Conservation (phyloP, 2,888 invertebrate genomes). For the Hyposoter didymator region DNA sequence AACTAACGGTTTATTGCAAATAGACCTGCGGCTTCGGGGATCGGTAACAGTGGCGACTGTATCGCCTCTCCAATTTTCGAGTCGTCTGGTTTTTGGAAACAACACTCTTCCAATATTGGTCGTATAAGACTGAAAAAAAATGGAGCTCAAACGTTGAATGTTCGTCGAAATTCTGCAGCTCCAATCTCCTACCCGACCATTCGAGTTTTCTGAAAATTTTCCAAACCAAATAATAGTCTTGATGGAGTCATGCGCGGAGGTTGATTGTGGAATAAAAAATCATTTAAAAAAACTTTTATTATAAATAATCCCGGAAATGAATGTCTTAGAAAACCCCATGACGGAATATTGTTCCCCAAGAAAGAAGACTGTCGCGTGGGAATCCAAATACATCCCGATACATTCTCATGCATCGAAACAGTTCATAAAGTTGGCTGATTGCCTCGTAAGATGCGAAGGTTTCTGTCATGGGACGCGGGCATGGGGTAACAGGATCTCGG, state of each 20-base stretch:
- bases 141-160: not conserved
- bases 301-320: too few species aligned
- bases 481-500: constrained; percentile 44
- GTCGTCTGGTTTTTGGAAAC: constrained; percentile 40
- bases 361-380: too few species aligned
- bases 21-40: constrained; percentile 64
- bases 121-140: not conserved
- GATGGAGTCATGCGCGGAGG: not conserved
- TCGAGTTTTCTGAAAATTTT: not conserved
- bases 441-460: not conserved
- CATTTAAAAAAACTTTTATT: too few species aligned
- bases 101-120: not conserved
- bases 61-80: constrained; percentile 61
- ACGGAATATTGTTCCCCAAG: too few species aligned
- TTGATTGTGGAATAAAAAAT: not conserved
- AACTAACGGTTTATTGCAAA: constrained; percentile 66
- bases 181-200: not conserved
- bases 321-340: too few species aligned
- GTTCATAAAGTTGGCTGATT: not conserved
- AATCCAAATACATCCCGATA: not conserved
- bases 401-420: not conserved
- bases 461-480: constrained; percentile 31
- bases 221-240: not conserved
- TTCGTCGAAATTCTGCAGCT: not conserved
- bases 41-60: constrained; percentile 57